Evolutionary conservation across 2,888 invertebrate genomes (phyloP).

Genomic region (Caenorhabditis panamensis): DNA sequence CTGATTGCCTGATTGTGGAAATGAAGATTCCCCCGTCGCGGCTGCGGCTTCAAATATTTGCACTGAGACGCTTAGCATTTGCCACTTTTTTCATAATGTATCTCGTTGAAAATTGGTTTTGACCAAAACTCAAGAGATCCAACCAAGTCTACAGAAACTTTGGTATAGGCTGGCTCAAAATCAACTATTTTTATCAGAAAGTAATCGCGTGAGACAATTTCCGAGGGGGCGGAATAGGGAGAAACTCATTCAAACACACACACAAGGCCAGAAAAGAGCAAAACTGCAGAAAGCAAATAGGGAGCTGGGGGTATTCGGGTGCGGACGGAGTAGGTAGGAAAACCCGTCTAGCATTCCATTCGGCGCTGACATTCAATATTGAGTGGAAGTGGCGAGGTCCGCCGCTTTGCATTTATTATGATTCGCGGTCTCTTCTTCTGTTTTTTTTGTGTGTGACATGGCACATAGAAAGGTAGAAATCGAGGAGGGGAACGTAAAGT

Average conservation of each 20-base stretch:
- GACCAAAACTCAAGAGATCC: slow-evolving; percentile 51
- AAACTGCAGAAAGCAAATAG: slow-evolving; percentile 26
- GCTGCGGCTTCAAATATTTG: slow-evolving; percentile 52
- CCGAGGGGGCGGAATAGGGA: neutral
- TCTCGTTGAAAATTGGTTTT: neutral
- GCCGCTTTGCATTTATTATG: slow-evolving; percentile 62
- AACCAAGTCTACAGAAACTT: no score
- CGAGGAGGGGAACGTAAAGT: slow-evolving; percentile 28
- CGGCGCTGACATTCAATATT: slow-evolving; percentile 55
- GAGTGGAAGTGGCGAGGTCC: slow-evolving; percentile 37
- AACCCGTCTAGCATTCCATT: slow-evolving; percentile 32
- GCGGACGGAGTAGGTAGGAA: slow-evolving; percentile 29
- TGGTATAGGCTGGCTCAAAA: no score
- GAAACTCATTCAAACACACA: slow-evolving; percentile 35
- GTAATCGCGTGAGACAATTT: no score
- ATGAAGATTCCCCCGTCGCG: neutral
- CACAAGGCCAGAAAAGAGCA: slow-evolving; percentile 38
- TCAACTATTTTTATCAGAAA: no score
- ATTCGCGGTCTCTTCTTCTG: slow-evolving; percentile 31
- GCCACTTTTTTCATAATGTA: slow-evolving; percentile 44
- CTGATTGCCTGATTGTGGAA: slow-evolving; percentile 32
- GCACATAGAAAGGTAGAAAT: slow-evolving; percentile 35
- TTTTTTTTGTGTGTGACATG: slow-evolving; percentile 14
- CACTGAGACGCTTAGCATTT: slow-evolving; percentile 16
- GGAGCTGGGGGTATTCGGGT: neutral